A percentile compares a stretch with the other conserved stretches of the same genome.
Conservation (phyloP, 2,113 vertebrate genomes). For the Mus pahari region DNA sequence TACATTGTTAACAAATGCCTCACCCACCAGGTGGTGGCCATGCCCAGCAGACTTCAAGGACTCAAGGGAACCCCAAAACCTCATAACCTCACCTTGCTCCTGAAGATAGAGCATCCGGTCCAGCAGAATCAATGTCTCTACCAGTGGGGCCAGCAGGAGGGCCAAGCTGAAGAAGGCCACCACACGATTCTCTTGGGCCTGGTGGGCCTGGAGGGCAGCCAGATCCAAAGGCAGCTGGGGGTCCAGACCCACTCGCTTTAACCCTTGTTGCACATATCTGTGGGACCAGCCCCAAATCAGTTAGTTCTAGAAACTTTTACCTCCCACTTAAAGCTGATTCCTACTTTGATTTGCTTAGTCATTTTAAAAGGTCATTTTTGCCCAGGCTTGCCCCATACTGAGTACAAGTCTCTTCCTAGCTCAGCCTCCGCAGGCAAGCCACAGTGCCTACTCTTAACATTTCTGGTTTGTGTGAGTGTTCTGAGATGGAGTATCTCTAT, state of each 20-base stretch:
- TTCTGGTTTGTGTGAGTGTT: neutral
- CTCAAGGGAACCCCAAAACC: neutral
- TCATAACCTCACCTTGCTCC: conserved; percentile 90
- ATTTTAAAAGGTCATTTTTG: neutral
- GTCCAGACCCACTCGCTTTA: conserved; percentile 90
- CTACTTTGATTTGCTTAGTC: neutral
- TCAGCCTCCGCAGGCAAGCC: neutral
- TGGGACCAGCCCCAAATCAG: neutral
- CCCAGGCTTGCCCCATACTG: neutral
- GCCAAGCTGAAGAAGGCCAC: conserved; percentile 93
- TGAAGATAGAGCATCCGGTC: conserved; percentile 94
- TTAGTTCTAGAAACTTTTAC: neutral
- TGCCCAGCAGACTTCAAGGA: neutral
- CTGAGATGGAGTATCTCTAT: neutral
- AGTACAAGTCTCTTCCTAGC: neutral
- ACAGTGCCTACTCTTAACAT: neutral
- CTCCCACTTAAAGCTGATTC: neutral
- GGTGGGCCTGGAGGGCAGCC: conserved; percentile 82
- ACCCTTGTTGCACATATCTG: conserved; percentile 92
- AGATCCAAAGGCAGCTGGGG: conserved; percentile 82
- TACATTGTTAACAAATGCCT: neutral
- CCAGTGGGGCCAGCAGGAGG: conserved; percentile 91
- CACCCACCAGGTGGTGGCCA: neutral
- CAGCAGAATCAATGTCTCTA: conserved; percentile 95
- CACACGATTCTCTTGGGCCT: conserved; percentile 90